These are phyloP conservation scores for Tiliqua scincoides DNA, from an alignment of 2,113 vertebrate genomes.

Conservation along the genomic window DNA sequence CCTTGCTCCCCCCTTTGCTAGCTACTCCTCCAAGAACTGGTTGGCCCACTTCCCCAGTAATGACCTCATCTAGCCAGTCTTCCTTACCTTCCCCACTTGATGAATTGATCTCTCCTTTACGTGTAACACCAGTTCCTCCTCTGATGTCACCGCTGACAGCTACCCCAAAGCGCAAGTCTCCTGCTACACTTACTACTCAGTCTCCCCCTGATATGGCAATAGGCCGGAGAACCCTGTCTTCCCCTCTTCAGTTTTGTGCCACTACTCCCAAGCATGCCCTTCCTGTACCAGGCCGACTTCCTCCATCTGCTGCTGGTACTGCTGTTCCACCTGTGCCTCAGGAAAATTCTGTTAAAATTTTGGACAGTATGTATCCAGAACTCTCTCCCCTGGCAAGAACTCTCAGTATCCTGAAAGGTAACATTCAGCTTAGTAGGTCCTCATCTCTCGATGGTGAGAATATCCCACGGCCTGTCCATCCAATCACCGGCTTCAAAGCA, in stretches of 20 bases:
- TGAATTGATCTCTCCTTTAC: constrained; percentile 68
- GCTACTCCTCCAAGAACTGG: constrained; percentile 83
- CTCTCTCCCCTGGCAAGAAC: constrained; percentile 92
- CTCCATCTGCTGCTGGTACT: constrained; percentile 72
- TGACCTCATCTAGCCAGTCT: constrained; percentile 70
- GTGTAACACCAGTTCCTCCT: constrained; percentile 61
- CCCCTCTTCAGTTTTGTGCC: constrained; percentile 93
- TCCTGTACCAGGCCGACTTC: constrained; percentile 91
- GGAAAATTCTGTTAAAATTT: constrained; percentile 92
- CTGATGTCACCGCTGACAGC: constrained; percentile 64
- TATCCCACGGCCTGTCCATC: constrained; percentile 64
- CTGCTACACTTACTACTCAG: constrained; percentile 69
- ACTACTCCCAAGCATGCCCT: constrained; percentile 96
- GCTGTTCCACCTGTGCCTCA: constrained; percentile 72
- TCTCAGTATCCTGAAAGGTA: constrained; percentile 90
- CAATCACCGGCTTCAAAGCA: constrained; percentile 83
- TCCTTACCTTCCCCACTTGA: constrained; percentile 79
- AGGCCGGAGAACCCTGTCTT: constrained; percentile 76
- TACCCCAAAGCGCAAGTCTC: constrained; percentile 62
- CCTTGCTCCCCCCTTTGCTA: constrained; percentile 83
- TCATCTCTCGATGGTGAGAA: constrained; percentile 63
- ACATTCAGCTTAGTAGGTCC: constrained; percentile 80
- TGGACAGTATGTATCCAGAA: constrained; percentile 96
- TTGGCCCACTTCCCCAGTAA: constrained; percentile 66
- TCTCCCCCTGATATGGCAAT: constrained; percentile 67